phyloP scores from a whole-genome alignment of 2,113 vertebrate genomes.

The Corythoichthys haematopterus region DNA sequence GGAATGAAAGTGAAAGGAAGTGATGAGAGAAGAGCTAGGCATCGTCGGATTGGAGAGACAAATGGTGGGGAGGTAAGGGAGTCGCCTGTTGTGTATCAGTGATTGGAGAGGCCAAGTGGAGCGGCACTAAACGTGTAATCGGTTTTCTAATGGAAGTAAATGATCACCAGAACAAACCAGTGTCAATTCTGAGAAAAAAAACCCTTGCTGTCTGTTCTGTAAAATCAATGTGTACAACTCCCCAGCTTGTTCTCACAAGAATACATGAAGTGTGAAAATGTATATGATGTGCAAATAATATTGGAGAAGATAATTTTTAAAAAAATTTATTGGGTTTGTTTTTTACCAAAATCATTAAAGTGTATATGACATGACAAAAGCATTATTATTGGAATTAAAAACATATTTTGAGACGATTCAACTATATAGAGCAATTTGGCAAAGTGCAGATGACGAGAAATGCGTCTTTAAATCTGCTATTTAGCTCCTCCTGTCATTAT shows the following conservation, averaged over 20 bases:
- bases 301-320: background rate
- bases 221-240: slow-evolving; percentile 13
- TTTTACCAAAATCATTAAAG: background rate
- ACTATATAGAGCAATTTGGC: too few relatives aligned
- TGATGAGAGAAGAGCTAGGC: slow-evolving; percentile 17
- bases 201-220: slow-evolving; percentile 8
- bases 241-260: background rate
- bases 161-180: slow-evolving; percentile 30
- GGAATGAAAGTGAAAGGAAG: slow-evolving; percentile 1
- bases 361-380: too few relatives aligned
- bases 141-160: slow-evolving; percentile 52
- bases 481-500: too few relatives aligned
- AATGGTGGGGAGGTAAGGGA: slow-evolving; percentile 10
- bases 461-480: too few relatives aligned
- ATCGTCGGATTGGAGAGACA: slow-evolving; percentile 12
- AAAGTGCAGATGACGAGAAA: too few relatives aligned
- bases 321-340: background rate
- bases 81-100: slow-evolving; percentile 12
- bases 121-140: slow-evolving; percentile 49
- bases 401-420: too few relatives aligned
- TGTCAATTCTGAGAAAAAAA: slow-evolving; percentile 20
- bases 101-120: slow-evolving; percentile 29
- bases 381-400: too few relatives aligned
- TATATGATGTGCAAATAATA: background rate
- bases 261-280: background rate